Conservation (phyloP, 1,140 invertebrate species). For the Latrodectus geometricus region DNA sequence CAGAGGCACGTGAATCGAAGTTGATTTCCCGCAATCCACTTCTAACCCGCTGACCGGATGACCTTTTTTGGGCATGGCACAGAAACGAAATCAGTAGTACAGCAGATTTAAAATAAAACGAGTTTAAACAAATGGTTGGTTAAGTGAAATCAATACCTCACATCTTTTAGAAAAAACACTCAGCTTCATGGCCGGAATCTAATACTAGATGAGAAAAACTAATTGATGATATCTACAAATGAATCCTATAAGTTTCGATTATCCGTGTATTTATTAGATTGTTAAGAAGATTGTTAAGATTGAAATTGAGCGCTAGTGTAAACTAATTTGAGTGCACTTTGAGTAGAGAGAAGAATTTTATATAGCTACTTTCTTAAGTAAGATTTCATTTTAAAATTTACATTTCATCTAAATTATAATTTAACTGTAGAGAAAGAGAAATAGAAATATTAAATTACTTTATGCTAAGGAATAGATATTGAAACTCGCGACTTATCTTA, state of each 20-base stretch:
- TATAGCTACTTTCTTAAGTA: not conserved
- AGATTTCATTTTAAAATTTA: not conserved
- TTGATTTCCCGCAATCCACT: not conserved
- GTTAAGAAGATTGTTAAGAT: not conserved
- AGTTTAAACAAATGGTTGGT: no score
- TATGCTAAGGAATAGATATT: constrained; percentile 45
- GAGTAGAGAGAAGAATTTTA: not conserved
- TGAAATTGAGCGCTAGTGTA: not conserved
- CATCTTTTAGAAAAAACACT: no score
- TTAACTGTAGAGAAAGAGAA: not conserved
- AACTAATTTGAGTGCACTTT: not conserved
- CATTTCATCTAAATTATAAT: not conserved
- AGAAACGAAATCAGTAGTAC: not conserved
- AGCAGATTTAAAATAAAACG: no score
- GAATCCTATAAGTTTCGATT: no score
- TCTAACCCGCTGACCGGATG: not conserved
- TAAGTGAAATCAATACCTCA: no score
- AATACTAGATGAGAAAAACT: no score
- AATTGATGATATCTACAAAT: no score
- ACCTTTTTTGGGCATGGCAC: constrained; percentile 18
- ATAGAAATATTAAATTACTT: not conserved
- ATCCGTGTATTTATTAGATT: no score
- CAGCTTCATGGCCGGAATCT: no score
- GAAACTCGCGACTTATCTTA: constrained; percentile 4
- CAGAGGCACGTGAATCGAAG: constrained; percentile 24